Evolutionary conservation across 1,140 invertebrate species (phyloP).

Genomic region (Cataglyphis hispanica): DNA sequence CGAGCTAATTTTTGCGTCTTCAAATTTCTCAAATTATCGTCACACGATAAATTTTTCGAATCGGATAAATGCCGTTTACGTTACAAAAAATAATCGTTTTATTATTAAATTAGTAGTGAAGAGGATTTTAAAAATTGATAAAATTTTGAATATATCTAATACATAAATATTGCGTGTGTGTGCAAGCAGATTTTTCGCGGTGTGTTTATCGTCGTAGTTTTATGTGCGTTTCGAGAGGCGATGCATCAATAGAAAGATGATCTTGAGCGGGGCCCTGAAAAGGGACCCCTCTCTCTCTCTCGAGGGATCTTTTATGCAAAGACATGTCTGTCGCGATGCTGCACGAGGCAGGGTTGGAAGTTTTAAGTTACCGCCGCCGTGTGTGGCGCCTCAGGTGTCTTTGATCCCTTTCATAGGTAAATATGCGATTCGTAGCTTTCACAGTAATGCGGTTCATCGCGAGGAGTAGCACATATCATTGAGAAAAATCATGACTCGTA

Average conservation of each 20-base stretch:
- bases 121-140: background rate
- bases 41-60: background rate
- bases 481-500: background rate
- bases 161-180: background rate
- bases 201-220: conserved; percentile 74
- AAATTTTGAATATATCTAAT: background rate
- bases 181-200: conserved; percentile 72
- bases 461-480: background rate
- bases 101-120: background rate
- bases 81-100: background rate
- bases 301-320: conserved; percentile 80
- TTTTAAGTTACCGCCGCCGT: conserved; percentile 84
- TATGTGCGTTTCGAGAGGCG: conserved; percentile 69
- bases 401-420: conserved; percentile 82
- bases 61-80: background rate
- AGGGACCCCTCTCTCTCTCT: conserved; percentile 53
- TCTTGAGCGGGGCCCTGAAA: conserved; percentile 76
- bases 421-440: conserved; percentile 77
- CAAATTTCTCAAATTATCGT: background rate
- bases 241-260: conserved; percentile 85
- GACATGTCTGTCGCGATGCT: conserved; percentile 82
- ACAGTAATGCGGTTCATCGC: conserved; percentile 52
- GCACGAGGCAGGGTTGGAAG: conserved; percentile 63
- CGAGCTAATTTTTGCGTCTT: background rate
- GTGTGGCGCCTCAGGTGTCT: conserved; percentile 85